phyloP scores from a whole-genome alignment of 2,888 invertebrate genomes.

The Agriopis aurantiaria region DNA sequence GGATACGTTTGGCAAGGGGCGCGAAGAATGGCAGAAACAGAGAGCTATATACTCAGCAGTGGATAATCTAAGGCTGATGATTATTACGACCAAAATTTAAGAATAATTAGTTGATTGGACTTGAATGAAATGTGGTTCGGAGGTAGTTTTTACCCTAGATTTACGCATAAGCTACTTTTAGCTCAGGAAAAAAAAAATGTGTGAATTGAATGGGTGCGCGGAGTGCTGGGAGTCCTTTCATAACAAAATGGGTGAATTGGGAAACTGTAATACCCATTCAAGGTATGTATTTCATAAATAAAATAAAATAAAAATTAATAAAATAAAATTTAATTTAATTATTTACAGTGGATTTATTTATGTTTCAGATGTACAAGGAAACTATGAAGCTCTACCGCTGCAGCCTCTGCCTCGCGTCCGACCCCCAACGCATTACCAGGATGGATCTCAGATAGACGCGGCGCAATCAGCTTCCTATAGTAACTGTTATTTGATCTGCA shows the following conservation, averaged over 20 bases:
- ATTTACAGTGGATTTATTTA: not conserved
- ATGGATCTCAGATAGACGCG: conserved; percentile 30
- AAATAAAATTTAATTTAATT: too few relatives aligned
- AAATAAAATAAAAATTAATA: too few relatives aligned
- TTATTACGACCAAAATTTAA: not conserved
- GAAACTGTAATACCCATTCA: too few relatives aligned
- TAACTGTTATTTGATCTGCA: conserved; percentile 6
- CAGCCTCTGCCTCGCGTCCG: conserved; percentile 2
- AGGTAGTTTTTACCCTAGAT: too few relatives aligned
- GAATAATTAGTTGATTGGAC: not conserved
- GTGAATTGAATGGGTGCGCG: too few relatives aligned
- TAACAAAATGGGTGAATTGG: too few relatives aligned
- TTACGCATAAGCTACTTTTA: too few relatives aligned
- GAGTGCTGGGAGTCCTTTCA: too few relatives aligned
- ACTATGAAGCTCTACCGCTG: not conserved
- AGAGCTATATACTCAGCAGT: not conserved
- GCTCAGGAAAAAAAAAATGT: too few relatives aligned
- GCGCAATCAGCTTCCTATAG: conserved; percentile 25
- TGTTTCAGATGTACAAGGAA: not conserved
- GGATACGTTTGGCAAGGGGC: not conserved
- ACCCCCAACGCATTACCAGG: conserved; percentile 25
- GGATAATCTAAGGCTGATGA: not conserved
- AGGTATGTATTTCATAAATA: too few relatives aligned
- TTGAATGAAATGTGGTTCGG: too few relatives aligned
- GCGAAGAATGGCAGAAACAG: not conserved